Percentiles rank a stretch among this genome's conserved stretches.
phyloP scores from a whole-genome alignment of 2,797 vertebrate species.

The Poecile montanus region DNA sequence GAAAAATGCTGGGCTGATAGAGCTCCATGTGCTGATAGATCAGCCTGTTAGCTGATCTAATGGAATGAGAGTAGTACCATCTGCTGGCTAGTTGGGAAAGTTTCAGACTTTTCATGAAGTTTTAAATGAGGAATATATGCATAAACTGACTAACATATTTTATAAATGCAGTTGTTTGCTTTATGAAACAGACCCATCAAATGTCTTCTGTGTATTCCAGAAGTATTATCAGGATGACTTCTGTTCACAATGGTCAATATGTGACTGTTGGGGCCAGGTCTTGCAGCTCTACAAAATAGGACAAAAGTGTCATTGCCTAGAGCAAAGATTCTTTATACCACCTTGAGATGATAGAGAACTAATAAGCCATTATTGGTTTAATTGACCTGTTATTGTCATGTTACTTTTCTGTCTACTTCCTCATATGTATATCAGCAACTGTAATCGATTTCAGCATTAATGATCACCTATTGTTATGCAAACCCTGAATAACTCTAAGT shows the following conservation, averaged over 20 bases:
- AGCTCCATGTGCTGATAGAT: background rate
- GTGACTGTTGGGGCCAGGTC: background rate
- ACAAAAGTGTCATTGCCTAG: background rate
- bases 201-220: background rate
- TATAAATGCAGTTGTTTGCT: background rate
- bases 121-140: background rate
- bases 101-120: background rate
- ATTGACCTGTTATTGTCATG: background rate
- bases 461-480: background rate
- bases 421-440: background rate
- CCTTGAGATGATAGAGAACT: background rate
- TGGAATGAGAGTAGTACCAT: background rate
- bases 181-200: background rate
- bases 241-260: background rate
- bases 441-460: background rate
- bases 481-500: background rate
- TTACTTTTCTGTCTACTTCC: background rate
- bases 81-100: constrained; percentile 33
- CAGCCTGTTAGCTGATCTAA: background rate
- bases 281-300: background rate
- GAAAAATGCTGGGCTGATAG: background rate
- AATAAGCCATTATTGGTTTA: background rate
- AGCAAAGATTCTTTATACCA: background rate
- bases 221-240: background rate
- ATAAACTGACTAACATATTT: background rate